Base-by-base conservation (phyloP, 2,113 vertebrate genomes). In the Uropsilus gracilis region DNA sequence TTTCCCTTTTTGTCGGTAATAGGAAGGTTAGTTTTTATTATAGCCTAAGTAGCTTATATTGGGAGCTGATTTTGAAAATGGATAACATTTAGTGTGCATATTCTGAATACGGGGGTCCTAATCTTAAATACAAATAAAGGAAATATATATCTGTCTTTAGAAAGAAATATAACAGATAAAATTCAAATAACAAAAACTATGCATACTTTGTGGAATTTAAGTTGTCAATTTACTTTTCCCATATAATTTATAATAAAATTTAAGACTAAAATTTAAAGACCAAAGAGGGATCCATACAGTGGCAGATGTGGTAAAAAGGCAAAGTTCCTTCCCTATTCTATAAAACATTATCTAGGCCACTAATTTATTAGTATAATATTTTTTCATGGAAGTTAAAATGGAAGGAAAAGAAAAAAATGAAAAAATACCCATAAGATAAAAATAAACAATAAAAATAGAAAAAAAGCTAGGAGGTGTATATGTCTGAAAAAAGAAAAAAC, bases 301-400 rank as follows among this genome's bases (percentile, higher is more conserved):
- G 44, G 85, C 32, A 96, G 77, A 69, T 75, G 81, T 55, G 75
- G 96, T n/a, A 95, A 96, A 97, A 91, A 86, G 44, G 55, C 89
- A 82, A 94, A 95, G 82, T 87, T 86, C 95, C 90, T 64, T 82
- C 80, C 32, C 92, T n/a, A 50, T 81, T 96, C 34, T 50, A 63
- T 85, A 95, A 97, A 95, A 87, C 72, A 94, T 2, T 16, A 55
- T 94, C 78, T 12, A 94, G 3, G 0, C 95, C 78, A 94, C 4
- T 90, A 3, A 22, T 90, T 96, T 91, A 96, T 94, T 89, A 98
- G 89, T 57, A 98, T 92, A 76, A 94, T 66, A 1, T 61, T 97
- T 89, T 88, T 75, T 94, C 4, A 24, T 18, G 84, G 87, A 85
- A 78, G 42, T 44, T 24, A 77, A 55, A 97, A 80, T 66, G 18